Evolutionary conservation across 2,797 vertebrate species (phyloP), one percentile per base, ranked within the genome.

Genomic region (Coreius guichenoti): DNA sequence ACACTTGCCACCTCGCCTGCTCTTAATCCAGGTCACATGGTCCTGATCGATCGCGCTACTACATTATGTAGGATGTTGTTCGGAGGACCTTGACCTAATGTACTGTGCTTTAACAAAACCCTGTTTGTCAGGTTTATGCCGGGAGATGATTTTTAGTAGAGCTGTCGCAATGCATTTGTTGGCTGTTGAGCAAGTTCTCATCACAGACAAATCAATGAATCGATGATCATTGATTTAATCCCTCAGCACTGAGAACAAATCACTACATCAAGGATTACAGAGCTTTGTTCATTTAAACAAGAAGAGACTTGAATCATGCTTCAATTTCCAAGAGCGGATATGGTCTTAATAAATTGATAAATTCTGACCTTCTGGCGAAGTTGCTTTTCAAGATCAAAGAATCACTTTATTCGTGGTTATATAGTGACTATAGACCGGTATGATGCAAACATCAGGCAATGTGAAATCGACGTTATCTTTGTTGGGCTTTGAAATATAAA

Each of bases 31-130:
- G 67, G 29, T 51, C 76, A 80, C 83, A 58, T 85, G 76, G 19
- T 73, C 54, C 16, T 73, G 67, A 85, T 85, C 54, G 83, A 85
- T 85, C 43, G 5, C 9, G 13, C 21, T 61, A 29, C 67, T 85
- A 85, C 67, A 85, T 80, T 85, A 80, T 80, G 31, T 76, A 85
- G 16, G 76, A 39, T 70, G 54, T 85, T 85, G 83, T 85, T 80
- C 6, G 6, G 54, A 51, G 54, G 83, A 85, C 68, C 76, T 85
- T 85, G 83, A 80, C 54, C 39, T 80, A 73, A 79, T 85, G 43
- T 73, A 65, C 67, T 26, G 76, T 54, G 29, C 26, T 63, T 84
- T 80, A 85, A 80, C 83, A 85, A 39, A 80, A 17, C 14, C 54
- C 23, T n/a, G 51, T 70, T 47, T 73, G 54, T 80, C 83, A 80